Evolutionary conservation across 2,888 invertebrate genomes (phyloP).

Genomic region (Pinctada fucata): DNA sequence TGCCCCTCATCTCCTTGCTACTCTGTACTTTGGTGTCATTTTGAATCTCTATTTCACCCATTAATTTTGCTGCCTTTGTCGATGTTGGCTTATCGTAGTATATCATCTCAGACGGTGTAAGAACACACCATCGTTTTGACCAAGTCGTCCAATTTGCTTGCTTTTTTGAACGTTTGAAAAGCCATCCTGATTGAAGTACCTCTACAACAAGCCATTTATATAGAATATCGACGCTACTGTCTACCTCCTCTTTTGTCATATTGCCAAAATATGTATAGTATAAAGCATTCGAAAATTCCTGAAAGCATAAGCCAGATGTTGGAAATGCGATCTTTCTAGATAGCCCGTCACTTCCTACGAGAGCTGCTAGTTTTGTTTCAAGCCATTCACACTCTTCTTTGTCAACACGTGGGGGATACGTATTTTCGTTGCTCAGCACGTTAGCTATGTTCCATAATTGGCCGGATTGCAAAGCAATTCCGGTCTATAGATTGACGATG

Average conservation of each 20-base stretch:
- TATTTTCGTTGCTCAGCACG: slow-evolving; percentile 36
- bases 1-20: neutral
- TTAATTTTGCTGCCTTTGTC: no score
- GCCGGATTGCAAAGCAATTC: no score
- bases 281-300: no score
- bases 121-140: slow-evolving; percentile 45
- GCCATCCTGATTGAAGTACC: slow-evolving; percentile 45
- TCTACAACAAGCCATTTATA: slow-evolving; percentile 47
- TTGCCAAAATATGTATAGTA: neutral
- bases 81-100: slow-evolving; percentile 36
- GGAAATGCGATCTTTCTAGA: no score
- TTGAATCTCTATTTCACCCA: no score
- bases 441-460: slow-evolving; percentile 48
- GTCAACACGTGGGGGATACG: slow-evolving; percentile 43
- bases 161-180: slow-evolving; percentile 43
- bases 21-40: no score
- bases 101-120: slow-evolving; percentile 37
- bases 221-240: slow-evolving; percentile 36
- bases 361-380: slow-evolving; percentile 34
- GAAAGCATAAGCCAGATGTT: no score
- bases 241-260: slow-evolving; percentile 4
- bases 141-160: slow-evolving; percentile 53
- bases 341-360: slow-evolving; percentile 7
- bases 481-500: slow-evolving; percentile 25
- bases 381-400: slow-evolving; percentile 40